Base-by-base conservation (phyloP, 1,140 invertebrate species). In the Medauroidea extradentata region DNA sequence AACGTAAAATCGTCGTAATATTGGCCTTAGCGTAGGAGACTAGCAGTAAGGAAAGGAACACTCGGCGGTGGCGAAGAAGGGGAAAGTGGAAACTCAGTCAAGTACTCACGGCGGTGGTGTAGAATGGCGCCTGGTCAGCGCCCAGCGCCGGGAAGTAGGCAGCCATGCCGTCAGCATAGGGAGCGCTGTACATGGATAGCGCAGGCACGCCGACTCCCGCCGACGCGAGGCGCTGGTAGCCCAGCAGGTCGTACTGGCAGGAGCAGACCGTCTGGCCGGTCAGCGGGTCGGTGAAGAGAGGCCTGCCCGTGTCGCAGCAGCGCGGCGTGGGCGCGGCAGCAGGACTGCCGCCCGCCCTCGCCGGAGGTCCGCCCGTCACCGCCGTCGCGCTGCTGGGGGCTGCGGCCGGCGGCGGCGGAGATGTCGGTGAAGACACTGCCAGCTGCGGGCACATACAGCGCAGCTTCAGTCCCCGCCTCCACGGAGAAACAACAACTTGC, bases 201-300 rank as follows among this genome's bases (percentile, higher is more conserved):
- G 83, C 76, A 87, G 91, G 77, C 90, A 94, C 72, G 83, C 89
- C 64, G 86, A 87, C 76, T 88, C 90, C 63, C 13, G 67, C 63
- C 2, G 62, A 48, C 18, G 69, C 74, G 5, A 79, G 73, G 27
- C 79, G 67, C 62, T 78, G 79, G 65, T 81, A 81, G 65, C 70
- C 73, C 25, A 82, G 67, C 43, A 72, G 61, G 61, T 76, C 75
- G 71, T 83, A 82, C 76, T 96, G 93, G 78, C 93, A 95, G 58
- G 92, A 94, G 78, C 93, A 96, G 14, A 96, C 86, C 8, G 89
- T 92, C 76, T 95, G 92, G 18, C 93, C 93, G 42, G 91, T 94
- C 63, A 94, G 81, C 8, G 93, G 93, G 76, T 96, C 92, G 61
- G 92, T 93, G 76, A 93, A 91, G 66, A 96, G 85, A 7, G 92